Percentiles rank a stretch among this genome's conserved stretches.
Conservation (phyloP, 2,888 invertebrate species). For the Chydorus sphaericus region DNA sequence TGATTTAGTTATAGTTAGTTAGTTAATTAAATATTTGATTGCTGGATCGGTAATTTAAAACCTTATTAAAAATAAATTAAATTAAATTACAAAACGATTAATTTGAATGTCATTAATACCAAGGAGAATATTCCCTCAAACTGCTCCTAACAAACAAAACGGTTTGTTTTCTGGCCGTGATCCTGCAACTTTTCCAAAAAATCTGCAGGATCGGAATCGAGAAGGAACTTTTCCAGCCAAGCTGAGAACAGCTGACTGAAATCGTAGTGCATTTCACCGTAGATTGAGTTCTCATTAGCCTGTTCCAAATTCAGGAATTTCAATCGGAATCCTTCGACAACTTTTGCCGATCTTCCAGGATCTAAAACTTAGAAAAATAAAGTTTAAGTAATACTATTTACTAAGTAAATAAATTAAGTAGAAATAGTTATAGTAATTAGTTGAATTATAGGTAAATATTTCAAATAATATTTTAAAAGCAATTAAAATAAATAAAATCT, state of each 20-base stretch:
- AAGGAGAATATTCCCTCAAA: slow-evolving; percentile 43
- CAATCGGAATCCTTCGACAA: slow-evolving; percentile 10
- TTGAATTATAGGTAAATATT: too few species aligned
- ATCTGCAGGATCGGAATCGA: not conserved
- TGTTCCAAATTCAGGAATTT: not conserved
- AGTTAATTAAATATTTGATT: too few species aligned
- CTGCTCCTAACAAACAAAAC: not conserved
- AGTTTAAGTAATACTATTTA: too few species aligned
- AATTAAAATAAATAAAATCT: too few species aligned
- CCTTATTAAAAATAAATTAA: too few species aligned
- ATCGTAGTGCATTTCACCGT: not conserved
- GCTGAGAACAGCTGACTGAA: not conserved
- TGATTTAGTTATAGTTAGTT: too few species aligned
- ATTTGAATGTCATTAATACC: too few species aligned
- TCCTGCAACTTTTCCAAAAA: not conserved
- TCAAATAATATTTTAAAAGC: too few species aligned
- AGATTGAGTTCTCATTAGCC: not conserved
- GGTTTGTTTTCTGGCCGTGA: not conserved
- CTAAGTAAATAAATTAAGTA: too few species aligned
- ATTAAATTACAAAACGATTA: too few species aligned
- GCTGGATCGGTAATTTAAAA: slow-evolving; percentile 38
- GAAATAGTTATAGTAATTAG: too few species aligned
- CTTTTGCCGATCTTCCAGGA: not conserved
- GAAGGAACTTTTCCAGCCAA: not conserved
- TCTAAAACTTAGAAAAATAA: too few species aligned